Percentiles rank a stretch among this genome's conserved stretches.
Evolutionary conservation across 2,113 vertebrate species (phyloP).

Genomic region (Dasyornis broadbenti): DNA sequence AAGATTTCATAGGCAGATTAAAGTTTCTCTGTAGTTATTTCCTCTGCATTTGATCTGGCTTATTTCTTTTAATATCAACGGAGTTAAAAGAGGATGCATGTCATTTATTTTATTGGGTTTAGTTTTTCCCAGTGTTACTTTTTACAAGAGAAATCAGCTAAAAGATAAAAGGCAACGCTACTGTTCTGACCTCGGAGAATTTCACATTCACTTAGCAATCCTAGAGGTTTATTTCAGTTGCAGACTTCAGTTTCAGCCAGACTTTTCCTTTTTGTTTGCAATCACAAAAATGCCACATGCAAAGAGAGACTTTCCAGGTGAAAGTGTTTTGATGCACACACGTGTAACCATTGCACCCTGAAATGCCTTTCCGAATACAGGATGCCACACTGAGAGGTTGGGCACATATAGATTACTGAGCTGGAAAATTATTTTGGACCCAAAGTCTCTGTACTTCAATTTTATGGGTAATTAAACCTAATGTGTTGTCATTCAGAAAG

Average conservation of each 20-base stretch:
- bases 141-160: background rate
- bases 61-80: background rate
- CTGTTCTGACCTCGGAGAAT: background rate
- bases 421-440: slow-evolving; percentile 67
- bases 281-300: background rate
- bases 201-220: background rate
- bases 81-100: background rate
- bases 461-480: slow-evolving; percentile 69
- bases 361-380: slow-evolving; percentile 37
- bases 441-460: slow-evolving; percentile 51
- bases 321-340: background rate
- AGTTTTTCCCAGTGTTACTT: background rate
- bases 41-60: background rate
- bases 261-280: background rate
- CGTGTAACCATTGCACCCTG: background rate
- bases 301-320: background rate
- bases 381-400: background rate
- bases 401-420: slow-evolving; percentile 57
- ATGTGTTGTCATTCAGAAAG: slow-evolving; percentile 51
- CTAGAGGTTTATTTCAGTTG: background rate
- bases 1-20: background rate
- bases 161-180: background rate
- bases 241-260: background rate
- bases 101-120: background rate
- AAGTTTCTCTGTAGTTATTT: background rate